Conservation (phyloP, 2,113 vertebrate species). For the Antidorcas marsupialis region DNA sequence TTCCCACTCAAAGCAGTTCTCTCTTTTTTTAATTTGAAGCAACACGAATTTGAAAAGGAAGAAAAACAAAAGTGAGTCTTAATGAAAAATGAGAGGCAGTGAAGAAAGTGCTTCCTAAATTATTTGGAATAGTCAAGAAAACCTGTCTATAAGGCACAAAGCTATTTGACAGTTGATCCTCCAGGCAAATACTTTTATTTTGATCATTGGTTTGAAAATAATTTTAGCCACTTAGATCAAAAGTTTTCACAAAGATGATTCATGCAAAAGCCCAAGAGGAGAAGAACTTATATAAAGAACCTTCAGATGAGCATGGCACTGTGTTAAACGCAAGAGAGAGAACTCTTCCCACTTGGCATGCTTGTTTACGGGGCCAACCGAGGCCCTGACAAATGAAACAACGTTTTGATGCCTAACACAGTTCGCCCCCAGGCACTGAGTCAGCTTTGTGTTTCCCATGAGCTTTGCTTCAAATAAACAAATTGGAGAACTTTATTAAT, state of each 20-base stretch:
- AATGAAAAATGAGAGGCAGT: neutral
- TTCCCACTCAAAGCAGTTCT: neutral
- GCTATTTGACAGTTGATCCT: neutral
- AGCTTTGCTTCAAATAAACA: conserved; percentile 56
- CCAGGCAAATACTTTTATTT: neutral
- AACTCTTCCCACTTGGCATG: neutral
- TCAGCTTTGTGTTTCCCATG: neutral
- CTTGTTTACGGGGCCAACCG: neutral
- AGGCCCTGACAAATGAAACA: neutral
- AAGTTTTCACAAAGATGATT: conserved; percentile 20
- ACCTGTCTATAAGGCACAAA: neutral
- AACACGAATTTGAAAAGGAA: neutral
- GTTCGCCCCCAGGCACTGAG: neutral
- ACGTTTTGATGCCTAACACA: neutral
- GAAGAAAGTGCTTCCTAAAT: neutral
- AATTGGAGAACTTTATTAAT: neutral
- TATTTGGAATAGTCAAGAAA: neutral
- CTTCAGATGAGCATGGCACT: neutral
- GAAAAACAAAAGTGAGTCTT: neutral
- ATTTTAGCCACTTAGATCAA: conserved; percentile 23
- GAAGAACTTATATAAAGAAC: neutral
- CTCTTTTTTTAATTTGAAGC: neutral
- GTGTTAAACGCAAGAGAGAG: neutral
- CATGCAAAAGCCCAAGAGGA: neutral
- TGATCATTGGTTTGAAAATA: conserved; percentile 19